Evolutionary conservation across 2,113 vertebrate species (phyloP).

Genomic region (Aleadryas rufinucha): DNA sequence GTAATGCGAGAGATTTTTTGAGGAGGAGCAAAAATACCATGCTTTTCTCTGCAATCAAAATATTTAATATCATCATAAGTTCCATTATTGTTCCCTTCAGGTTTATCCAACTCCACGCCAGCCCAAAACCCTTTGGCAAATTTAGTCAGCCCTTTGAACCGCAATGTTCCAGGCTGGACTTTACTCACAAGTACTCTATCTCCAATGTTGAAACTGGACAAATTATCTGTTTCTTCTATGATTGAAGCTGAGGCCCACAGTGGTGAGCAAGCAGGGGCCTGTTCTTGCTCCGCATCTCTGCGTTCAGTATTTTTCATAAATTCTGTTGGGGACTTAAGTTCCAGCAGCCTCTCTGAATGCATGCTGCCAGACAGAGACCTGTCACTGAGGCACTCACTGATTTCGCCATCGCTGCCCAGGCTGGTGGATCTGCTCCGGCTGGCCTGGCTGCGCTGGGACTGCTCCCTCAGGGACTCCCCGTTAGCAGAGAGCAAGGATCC

Average conservation of each 20-base stretch:
- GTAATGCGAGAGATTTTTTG: slow-evolving; percentile 86
- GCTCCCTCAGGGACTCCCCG: slow-evolving; percentile 38
- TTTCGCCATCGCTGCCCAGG: slow-evolving; percentile 78
- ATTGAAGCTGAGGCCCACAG: slow-evolving; percentile 16
- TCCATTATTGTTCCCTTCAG: slow-evolving; percentile 93
- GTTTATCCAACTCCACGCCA: slow-evolving; percentile 90
- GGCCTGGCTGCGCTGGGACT: slow-evolving; percentile 42
- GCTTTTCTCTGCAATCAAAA: slow-evolving; percentile 84
- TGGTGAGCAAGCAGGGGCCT: neutral
- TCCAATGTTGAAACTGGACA: slow-evolving; percentile 81
- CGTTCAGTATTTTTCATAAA: slow-evolving; percentile 62
- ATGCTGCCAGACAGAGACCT: slow-evolving; percentile 67
- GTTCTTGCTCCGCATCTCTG: slow-evolving; percentile 59
- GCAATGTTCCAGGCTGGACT: slow-evolving; percentile 87
- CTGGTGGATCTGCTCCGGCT: slow-evolving; percentile 57
- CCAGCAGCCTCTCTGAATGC: slow-evolving; percentile 74
- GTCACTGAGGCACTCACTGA: slow-evolving; percentile 80
- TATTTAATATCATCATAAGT: slow-evolving; percentile 85
- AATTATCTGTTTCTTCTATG: slow-evolving; percentile 54
- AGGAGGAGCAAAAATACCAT: slow-evolving; percentile 94
- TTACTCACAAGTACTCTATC: slow-evolving; percentile 88
- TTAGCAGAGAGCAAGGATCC: slow-evolving; percentile 58
- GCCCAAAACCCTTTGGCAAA: slow-evolving; percentile 95
- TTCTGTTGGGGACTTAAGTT: slow-evolving; percentile 72
- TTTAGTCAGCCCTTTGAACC: slow-evolving; percentile 88